phyloP scores from a whole-genome alignment of 2,797 vertebrate genomes.

The Danio choprae region DNA sequence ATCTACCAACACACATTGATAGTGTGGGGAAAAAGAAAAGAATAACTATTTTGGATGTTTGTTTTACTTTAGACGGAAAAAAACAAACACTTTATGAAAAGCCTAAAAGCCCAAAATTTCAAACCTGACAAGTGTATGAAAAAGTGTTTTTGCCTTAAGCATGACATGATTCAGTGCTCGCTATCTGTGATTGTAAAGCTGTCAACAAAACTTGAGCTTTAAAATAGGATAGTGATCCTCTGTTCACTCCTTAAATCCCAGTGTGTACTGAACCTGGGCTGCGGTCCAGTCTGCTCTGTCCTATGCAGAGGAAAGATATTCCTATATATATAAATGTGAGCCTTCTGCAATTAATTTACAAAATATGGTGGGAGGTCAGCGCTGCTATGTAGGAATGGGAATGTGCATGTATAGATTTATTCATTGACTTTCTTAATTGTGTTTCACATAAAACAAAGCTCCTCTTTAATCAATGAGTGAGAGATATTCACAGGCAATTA shows the following conservation, averaged over 20 bases:
- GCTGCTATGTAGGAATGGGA: conserved; percentile 7
- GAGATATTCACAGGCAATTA: background rate
- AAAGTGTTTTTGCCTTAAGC: background rate
- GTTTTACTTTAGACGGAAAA: no score
- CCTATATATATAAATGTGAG: conserved; percentile 28
- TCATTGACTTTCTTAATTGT: conserved; percentile 42
- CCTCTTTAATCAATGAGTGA: conserved; percentile 40
- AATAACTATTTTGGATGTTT: no score
- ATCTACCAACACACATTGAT: no score
- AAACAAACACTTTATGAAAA: no score
- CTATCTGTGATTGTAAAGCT: conserved; percentile 21
- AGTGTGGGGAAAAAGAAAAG: no score
- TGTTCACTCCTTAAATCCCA: conserved; percentile 14
- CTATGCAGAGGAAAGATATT: conserved; percentile 36
- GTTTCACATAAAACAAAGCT: conserved; percentile 31
- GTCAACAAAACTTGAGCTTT: conserved; percentile 3
- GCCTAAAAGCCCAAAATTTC: no score
- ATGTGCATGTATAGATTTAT: conserved; percentile 34
- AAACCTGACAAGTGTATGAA: no score
- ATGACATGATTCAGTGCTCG: conserved; percentile 15
- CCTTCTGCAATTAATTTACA: conserved; percentile 37
- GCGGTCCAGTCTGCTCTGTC: conserved; percentile 12
- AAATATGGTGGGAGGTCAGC: conserved; percentile 46
- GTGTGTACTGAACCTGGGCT: conserved; percentile 8
- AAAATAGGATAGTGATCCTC: conserved; percentile 27